Percentiles rank a stretch among this genome's conserved stretches.
Conservation (phyloP, 2,113 vertebrate species). For the Otis tarda region DNA sequence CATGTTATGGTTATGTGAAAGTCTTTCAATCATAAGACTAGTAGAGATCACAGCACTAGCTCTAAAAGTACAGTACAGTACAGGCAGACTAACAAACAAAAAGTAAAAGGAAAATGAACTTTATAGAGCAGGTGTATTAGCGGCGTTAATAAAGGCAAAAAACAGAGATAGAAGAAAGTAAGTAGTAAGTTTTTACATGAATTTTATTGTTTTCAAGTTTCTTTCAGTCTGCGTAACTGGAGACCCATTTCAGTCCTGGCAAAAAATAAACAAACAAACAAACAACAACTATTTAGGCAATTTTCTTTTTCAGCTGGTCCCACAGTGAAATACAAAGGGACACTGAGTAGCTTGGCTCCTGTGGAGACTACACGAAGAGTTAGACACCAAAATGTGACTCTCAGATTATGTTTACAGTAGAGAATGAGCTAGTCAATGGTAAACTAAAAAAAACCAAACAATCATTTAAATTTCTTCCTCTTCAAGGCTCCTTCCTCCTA, state of each 20-base stretch:
- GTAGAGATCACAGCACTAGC: background rate
- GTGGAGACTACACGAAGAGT: background rate
- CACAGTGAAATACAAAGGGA: background rate
- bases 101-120: background rate
- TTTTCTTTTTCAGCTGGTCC: background rate
- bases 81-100: background rate
- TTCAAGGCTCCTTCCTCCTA: background rate
- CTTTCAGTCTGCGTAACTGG: background rate
- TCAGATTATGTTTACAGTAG: background rate
- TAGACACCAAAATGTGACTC: background rate
- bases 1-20: background rate
- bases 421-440: background rate
- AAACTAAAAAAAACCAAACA: background rate
- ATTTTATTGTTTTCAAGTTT: background rate
- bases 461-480: background rate
- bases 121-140: background rate
- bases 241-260: background rate
- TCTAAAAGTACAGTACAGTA: background rate
- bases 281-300: too few species aligned
- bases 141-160: background rate
- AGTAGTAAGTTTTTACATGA: background rate
- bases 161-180: background rate
- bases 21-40: background rate
- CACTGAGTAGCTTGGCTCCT: background rate
- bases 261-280: background rate